Base-by-base conservation (phyloP, 2,113 vertebrate genomes). In the Barbus barbus region DNA sequence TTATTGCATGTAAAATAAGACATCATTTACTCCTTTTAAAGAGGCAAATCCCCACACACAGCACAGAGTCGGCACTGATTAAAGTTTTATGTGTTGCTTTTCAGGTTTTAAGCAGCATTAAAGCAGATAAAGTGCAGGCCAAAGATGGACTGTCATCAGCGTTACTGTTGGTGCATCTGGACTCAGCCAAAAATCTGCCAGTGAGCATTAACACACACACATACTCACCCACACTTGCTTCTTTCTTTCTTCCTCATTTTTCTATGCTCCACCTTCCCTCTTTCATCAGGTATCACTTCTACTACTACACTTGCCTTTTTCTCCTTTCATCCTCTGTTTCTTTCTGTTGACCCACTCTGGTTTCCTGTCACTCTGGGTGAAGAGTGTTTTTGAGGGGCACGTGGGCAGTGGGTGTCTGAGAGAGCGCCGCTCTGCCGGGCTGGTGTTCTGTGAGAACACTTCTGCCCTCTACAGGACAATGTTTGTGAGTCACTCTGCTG, bases 371-470 rank as follows among this genome's bases (percentile, higher is more conserved):
- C 31, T 90, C 88, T 78, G 92, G 90, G 93, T 86, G 93, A 96
- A 98, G 98, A 96, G 95, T 92, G 95, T 99, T 95, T 98, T 96
- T 93, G 96, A 98, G 95, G 97, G 97, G 93, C 95, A 92, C 94
- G 95, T 97, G 95, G 96, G 96, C 92, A 96, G 93, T 93, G 97
- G 97, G 92, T 95, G 93, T 95, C 95, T 98, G 94, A 96, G 96
- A 93, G 97, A 97, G 94, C 93, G 97, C 89, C 95, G 96, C 83
- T 95, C 94, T 86, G 96, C 96, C 63, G 97, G 97, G 93, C 96
- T 98, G 83, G 97, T 98, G 93, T 97, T 99, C 92, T 98, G 97
- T 93, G 97, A 98, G 91, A 97, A 99, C 93, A 98, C 97, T 77
- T 91, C 97, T 91, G 96, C 97, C 88, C 94, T 97, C 93, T 98